Base-by-base conservation (phyloP, 2,797 vertebrate species). In the Myioborus miniatus region DNA sequence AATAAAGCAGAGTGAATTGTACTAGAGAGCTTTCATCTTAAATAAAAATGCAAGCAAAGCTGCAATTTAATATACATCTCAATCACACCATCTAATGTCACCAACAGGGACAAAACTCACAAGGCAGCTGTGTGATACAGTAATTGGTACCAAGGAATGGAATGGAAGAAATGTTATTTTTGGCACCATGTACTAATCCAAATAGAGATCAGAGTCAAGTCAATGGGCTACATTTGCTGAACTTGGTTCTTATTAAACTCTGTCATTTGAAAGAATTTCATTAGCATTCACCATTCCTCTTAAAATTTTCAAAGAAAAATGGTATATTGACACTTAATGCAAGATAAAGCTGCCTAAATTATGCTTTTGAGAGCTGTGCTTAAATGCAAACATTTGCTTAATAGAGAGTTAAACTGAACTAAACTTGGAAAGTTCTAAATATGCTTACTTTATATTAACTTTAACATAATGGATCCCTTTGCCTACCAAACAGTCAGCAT, bases 111-210 rank as follows among this genome's bases (percentile, higher is more conserved):
- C 26, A 80, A 83, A 41, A 46, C 21, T 32, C 0, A 32, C 12
- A n/a, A 43, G 22, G 23, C 0, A 34, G 10, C 8, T 3, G 1
- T 13, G 5, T 1, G 7, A 60, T 37, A 37, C 0, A 29, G 32
- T 36, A 41, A 70, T 15, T 30, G 22, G 2, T 34, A 50, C 36
- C 8, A 71, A 18, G 0, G 1, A n/a, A 21, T 53, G 29, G 18
- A 32, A 53, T 53, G 15, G 17, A 60, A 46, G 22, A 2, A 82
- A 67, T 1, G 3, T 29, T 46, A 24, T 8, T 78, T 71, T 65
- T 53, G 36, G 39, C 47, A 82, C 15, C 21, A 17, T 3, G 9
- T 9, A 9, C 15, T 30, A 41, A 19, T 53, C 30, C 21, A 62
- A 49, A 52, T 4, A 13, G 37, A 55, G 11, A 34, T 53, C 29